These are phyloP conservation scores for Sinocyclocheilus anshuiensis DNA, from an alignment of 2,113 vertebrate species.

Conservation along the genomic window DNA sequence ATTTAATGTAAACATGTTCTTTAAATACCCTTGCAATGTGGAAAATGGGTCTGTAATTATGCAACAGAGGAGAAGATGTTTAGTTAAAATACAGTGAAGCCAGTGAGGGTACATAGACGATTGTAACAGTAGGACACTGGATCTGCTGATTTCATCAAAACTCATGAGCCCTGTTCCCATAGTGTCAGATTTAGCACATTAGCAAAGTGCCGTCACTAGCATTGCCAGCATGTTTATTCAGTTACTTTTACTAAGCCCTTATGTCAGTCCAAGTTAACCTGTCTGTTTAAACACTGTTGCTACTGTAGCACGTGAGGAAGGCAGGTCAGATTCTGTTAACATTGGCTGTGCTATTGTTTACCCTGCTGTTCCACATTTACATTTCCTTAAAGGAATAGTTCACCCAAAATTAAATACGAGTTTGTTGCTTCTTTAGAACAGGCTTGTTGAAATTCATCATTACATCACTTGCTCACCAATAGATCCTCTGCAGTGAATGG, in stretches of 20 bases:
- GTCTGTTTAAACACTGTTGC: constrained; percentile 19
- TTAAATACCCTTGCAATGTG: constrained; percentile 32
- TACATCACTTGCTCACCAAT: no score
- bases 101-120: constrained; percentile 11
- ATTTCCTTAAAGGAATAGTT: background rate
- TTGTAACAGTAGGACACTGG: constrained; percentile 72
- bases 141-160: constrained; percentile 73
- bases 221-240: constrained; percentile 57
- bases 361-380: background rate
- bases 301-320: background rate
- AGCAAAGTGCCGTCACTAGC: constrained; percentile 66
- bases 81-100: constrained; percentile 23
- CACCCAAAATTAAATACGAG: no score
- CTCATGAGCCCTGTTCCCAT: constrained; percentile 61
- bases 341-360: background rate
- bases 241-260: background rate
- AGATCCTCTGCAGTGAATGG: no score
- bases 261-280: constrained; percentile 38
- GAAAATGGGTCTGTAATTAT: constrained; percentile 44
- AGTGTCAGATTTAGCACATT: constrained; percentile 73
- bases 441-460: no score
- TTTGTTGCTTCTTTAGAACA: no score
- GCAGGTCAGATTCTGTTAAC: background rate
- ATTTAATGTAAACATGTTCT: constrained; percentile 53
- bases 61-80: constrained; percentile 27